A percentile compares a stretch with the other conserved stretches of the same genome.
Conservation (phyloP, 1,140 invertebrate species). For the Penaeus japonicus region DNA sequence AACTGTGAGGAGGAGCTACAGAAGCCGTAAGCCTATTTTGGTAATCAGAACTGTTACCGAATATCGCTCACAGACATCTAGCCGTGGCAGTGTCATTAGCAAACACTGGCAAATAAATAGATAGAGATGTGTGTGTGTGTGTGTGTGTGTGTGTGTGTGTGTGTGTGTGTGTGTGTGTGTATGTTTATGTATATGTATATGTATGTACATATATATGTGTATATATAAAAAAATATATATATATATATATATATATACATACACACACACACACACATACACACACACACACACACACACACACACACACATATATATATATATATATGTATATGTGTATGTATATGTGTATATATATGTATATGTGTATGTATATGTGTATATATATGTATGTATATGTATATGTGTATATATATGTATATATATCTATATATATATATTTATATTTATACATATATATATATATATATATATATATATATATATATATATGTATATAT, state of each 20-base stretch:
- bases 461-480: background rate
- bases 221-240: background rate
- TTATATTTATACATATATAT: background rate
- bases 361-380: background rate
- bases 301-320: background rate
- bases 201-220: background rate
- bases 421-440: background rate
- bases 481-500: background rate
- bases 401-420: background rate
- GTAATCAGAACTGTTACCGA: too few species aligned
- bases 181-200: background rate
- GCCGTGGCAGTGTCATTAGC: too few species aligned
- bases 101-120: background rate
- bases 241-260: background rate
- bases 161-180: constrained; percentile 15
- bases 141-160: constrained; percentile 20
- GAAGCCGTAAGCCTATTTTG: too few species aligned
- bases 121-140: constrained; percentile 6
- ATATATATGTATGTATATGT: background rate
- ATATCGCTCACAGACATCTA: too few species aligned
- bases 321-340: background rate
- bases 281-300: background rate
- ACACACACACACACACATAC: background rate
- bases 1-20: too few species aligned
- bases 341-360: background rate